Base-by-base conservation (phyloP, 2,888 invertebrate species). In the Agrenia bidenticulata region DNA sequence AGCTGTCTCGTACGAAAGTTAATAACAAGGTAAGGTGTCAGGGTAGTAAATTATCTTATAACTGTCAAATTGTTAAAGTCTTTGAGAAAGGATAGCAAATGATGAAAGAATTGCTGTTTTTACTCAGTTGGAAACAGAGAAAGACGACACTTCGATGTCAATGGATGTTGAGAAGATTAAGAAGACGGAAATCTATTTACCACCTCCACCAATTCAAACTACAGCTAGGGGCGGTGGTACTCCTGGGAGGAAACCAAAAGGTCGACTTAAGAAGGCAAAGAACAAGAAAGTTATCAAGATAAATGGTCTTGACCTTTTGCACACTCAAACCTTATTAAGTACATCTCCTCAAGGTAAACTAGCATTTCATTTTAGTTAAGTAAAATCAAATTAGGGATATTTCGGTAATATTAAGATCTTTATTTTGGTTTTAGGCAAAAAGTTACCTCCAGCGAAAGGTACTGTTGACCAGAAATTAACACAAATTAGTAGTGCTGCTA, bases 381-480 rank as follows among this genome's bases (percentile, higher is more conserved):
- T 26, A 26, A 42, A 41, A 54, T 24, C 0, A 26, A 37, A 41
- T 61, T 39, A 39, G 2, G 2, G 23, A 39, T 21, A 7, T 15
- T n/a, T 5, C 23, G 32, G 19, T 37, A 24, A 26, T 27, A 27
- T 42, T 17, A 63, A 19, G 15, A 54, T 42, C 26, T 1, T 64
- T 54, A 19, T 55, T 69, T 55, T 67, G 72, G 78, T 84, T 85
- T 55, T 84, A 77, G 86, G 88, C 9, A 88, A 88, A 78, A 88
- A 88, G 79, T 83, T 89, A 71, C 91, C 91, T 42, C 91, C 93
- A 32, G 93, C 93, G 54, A 93, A 92, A 11, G 94, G 94, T 61
- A 92, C 92, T 79, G 90, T 94, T 65, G 94, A 92, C 80, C 93
- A 94, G 79, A 92, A 93, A 75, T 82, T 94, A 66, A 91, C 92